phyloP scores from a whole-genome alignment of 1,140 invertebrate species.

The Megalonaias nervosa region DNA sequence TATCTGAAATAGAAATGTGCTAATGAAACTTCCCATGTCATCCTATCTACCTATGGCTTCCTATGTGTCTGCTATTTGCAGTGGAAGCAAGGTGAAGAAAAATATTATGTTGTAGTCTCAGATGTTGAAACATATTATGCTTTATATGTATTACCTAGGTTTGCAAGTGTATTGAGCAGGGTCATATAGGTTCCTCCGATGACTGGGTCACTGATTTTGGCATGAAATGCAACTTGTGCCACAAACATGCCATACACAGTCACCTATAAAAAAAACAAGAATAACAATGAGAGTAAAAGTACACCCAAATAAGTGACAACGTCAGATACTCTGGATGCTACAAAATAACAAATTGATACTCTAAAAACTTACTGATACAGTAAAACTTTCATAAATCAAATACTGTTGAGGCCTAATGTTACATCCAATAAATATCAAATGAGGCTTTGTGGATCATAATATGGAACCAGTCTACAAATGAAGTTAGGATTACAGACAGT shows the following conservation, averaged over 20 bases:
- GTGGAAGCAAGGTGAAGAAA: not conserved
- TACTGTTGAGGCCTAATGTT: no score
- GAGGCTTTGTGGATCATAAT: no score
- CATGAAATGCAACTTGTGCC: slow-evolving; percentile 84
- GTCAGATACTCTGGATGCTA: no score
- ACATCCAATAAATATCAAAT: no score
- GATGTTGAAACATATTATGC: not conserved
- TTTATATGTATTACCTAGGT: slow-evolving; percentile 78
- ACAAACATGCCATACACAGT: slow-evolving; percentile 82
- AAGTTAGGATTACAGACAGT: no score
- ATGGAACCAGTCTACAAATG: no score
- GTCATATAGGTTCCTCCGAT: slow-evolving; percentile 99
- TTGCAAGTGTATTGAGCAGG: slow-evolving; percentile 95
- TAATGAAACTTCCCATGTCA: not conserved
- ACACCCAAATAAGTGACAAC: no score
- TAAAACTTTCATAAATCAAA: no score
- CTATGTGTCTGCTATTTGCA: not conserved
- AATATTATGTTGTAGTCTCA: not conserved
- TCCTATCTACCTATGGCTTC: not conserved
- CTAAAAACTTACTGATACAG: no score
- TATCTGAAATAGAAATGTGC: not conserved
- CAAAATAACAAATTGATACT: no score
- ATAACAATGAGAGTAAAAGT: no score
- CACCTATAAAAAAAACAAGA: slow-evolving; percentile 53
- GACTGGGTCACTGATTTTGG: slow-evolving; percentile 88